A percentile compares a stretch with the other conserved stretches of the same genome.
phyloP scores from a whole-genome alignment of 2,797 vertebrate species.

The Paguma larvata region DNA sequence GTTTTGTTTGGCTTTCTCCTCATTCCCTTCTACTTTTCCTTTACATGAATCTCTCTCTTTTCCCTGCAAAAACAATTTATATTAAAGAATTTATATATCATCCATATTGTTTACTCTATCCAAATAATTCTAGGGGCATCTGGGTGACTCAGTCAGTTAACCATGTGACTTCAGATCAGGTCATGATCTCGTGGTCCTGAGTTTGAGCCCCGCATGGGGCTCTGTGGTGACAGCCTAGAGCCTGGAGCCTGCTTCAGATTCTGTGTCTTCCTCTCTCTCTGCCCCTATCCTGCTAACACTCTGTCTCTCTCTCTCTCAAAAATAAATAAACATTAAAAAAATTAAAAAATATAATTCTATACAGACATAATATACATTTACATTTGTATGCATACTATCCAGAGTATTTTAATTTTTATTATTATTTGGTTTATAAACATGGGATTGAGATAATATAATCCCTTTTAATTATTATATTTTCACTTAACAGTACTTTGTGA shows the following conservation, averaged over 20 bases:
- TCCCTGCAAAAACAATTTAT: background rate
- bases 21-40: background rate
- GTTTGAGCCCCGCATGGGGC: too few relatives aligned
- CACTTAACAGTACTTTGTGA: background rate
- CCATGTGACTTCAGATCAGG: too few relatives aligned
- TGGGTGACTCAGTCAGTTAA: too few relatives aligned
- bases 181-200: too few relatives aligned
- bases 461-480: slow-evolving; percentile 25
- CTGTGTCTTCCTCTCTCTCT: too few relatives aligned
- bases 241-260: too few relatives aligned
- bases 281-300: too few relatives aligned
- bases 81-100: background rate
- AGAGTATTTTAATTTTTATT: background rate
- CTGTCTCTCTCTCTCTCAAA: too few relatives aligned
- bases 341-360: background rate
- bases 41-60: background rate
- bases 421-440: slow-evolving; percentile 19
- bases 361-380: background rate
- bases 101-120: background rate
- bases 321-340: too few relatives aligned
- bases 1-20: background rate
- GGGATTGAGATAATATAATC: background rate
- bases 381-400: background rate
- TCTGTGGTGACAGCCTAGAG: too few relatives aligned
- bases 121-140: too few relatives aligned